phyloP scores from a whole-genome alignment of 2,888 invertebrate species.

The Abrostola triplasia region DNA sequence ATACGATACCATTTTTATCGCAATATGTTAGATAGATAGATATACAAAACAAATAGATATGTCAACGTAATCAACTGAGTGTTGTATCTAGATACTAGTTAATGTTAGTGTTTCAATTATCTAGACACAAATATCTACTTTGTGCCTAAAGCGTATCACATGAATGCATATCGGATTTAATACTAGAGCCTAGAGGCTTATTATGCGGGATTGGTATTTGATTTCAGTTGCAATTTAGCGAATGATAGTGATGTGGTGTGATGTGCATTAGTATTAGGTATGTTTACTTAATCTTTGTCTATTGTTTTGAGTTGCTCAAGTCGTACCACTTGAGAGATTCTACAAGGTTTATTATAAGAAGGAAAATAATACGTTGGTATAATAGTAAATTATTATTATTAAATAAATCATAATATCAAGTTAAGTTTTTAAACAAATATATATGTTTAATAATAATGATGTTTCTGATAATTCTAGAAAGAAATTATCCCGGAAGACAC shows the following conservation, averaged over 20 bases:
- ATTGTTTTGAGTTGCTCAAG: not conserved
- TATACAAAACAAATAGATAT: too few species aligned
- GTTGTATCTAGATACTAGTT: slow-evolving; percentile 18
- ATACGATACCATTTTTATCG: too few species aligned
- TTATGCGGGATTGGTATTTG: slow-evolving; percentile 16
- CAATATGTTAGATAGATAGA: too few species aligned
- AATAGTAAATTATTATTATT: too few species aligned
- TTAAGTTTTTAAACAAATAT: too few species aligned
- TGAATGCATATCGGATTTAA: slow-evolving; percentile 31
- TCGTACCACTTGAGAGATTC: too few species aligned
- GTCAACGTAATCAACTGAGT: not conserved
- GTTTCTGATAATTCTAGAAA: too few species aligned
- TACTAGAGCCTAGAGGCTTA: not conserved
- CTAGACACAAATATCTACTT: slow-evolving; percentile 21
- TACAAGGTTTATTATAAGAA: too few species aligned
- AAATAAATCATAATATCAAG: too few species aligned
- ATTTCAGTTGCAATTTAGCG: slow-evolving; percentile 24
- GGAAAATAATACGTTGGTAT: too few species aligned
- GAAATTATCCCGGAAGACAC: too few species aligned
- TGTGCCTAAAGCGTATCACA: slow-evolving; percentile 32
- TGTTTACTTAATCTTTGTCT: not conserved
- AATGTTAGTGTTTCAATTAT: slow-evolving; percentile 47
- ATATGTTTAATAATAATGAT: too few species aligned
- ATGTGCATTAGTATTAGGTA: not conserved
- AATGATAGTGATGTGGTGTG: slow-evolving; percentile 7